Conservation (phyloP, 1,140 invertebrate genomes). For the Drosophila truncata region DNA sequence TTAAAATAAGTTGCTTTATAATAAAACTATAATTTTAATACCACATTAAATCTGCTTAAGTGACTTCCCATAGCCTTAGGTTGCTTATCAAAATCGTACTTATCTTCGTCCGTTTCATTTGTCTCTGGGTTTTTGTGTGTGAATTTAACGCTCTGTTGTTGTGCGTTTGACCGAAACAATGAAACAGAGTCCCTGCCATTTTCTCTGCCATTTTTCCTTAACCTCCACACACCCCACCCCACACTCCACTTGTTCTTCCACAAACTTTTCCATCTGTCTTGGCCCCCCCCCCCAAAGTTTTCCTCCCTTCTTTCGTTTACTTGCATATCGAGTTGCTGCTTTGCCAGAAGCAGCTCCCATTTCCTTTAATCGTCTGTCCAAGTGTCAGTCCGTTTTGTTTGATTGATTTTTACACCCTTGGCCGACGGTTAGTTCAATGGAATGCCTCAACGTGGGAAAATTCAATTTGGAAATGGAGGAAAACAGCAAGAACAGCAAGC, state of each 20-base stretch:
- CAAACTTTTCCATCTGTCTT: constrained; percentile 41
- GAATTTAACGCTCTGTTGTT: constrained; percentile 72
- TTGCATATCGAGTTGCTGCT: constrained; percentile 40
- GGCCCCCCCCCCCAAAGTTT: constrained; percentile 16
- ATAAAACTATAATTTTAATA: not conserved
- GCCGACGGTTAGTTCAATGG: constrained; percentile 23
- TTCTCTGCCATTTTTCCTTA: constrained; percentile 31
- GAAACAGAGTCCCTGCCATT: constrained; percentile 46
- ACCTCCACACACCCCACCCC: not conserved
- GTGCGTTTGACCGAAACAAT: constrained; percentile 73
- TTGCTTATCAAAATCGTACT: constrained; percentile 9
- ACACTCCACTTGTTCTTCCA: not conserved
- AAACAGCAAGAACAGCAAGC: not conserved
- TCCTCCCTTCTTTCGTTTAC: constrained; percentile 1
- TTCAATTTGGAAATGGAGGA: constrained; percentile 37
- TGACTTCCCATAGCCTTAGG: not conserved
- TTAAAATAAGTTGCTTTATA: not conserved
- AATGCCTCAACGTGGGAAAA: constrained; percentile 17
- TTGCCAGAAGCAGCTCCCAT: constrained; percentile 23
- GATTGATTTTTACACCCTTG: constrained; percentile 50
- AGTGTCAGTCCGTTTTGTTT: constrained; percentile 51
- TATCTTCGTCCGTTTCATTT: constrained; percentile 17
- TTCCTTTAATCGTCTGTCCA: constrained; percentile 49
- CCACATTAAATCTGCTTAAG: not conserved
- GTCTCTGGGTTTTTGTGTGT: constrained; percentile 17